phyloP scores from a whole-genome alignment of 2,888 invertebrate species.

The Timema cristinae region DNA sequence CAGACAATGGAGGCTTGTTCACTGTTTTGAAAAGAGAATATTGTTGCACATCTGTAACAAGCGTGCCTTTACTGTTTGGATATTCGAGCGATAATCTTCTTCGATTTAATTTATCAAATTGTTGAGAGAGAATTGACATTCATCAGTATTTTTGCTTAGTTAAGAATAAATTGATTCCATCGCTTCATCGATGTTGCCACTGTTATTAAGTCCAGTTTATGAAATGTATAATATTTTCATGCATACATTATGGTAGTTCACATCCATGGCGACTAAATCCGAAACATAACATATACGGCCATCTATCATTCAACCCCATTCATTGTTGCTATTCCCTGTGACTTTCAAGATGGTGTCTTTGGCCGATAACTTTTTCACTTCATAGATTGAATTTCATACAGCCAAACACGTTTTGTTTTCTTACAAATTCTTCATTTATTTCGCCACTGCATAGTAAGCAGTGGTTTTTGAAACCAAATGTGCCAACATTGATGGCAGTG shows the following conservation, averaged over 20 bases:
- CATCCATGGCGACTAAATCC: constrained; percentile 3
- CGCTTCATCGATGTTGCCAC: neutral
- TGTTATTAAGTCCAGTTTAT: neutral
- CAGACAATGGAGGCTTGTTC: too few species aligned
- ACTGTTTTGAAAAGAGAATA: too few species aligned
- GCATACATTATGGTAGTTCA: neutral
- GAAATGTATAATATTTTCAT: constrained; percentile 2
- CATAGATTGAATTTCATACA: too few species aligned
- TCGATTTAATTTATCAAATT: neutral
- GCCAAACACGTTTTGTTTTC: too few species aligned
- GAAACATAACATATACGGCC: too few species aligned
- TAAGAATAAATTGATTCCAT: constrained; percentile 7
- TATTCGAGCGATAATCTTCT: neutral
- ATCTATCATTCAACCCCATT: too few species aligned
- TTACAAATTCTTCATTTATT: too few species aligned
- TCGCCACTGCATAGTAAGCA: too few species aligned
- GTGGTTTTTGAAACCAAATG: too few species aligned
- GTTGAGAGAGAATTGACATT: neutral
- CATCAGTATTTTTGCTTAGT: neutral
- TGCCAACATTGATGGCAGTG: neutral
- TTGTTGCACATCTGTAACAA: neutral
- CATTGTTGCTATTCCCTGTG: too few species aligned
- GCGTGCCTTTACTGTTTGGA: neutral
- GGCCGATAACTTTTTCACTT: too few species aligned
- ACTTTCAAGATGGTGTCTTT: too few species aligned